Base-by-base conservation (phyloP, 2,888 invertebrate species). In the Dicranocentrus wangi region DNA sequence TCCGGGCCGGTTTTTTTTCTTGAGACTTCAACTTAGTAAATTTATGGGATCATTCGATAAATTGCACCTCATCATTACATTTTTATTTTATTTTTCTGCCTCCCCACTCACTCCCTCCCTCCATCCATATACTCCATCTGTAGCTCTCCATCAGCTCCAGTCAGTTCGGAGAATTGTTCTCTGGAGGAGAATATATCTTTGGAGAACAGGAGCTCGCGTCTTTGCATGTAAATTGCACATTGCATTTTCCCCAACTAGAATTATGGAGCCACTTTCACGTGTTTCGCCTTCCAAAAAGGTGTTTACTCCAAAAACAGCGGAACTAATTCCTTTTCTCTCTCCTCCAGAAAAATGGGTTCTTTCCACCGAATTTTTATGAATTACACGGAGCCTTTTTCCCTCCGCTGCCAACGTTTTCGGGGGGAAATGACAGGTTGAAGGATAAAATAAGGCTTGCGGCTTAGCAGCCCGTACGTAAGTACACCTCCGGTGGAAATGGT, bases 141-240 rank as follows among this genome's bases (percentile, higher is more conserved):
- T 47, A 39, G 5, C 5, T 47, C 3, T n/a, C 47, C 47, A 10
- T 5, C 2, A 47, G 15, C 5, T 10, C 15, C 3, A 32, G 32
- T 32, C 32, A n/a, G n/a, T n/a, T 32, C 10, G 3, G 8, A 15
- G 21, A 21, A 55, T 55, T 55, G 55, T 55, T 55, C 55, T 55
- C 55, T 7, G 21, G 55, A 55, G 55, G 55, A 23, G 3, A 15
- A 55, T 19, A 21, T 15, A 55, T 55, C n/a, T 55, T 55, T 15
- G 55, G 3, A 23, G 55, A 8, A 7, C 5, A 21, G 8, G 23
- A 19, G n/a, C 3, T 7, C 5, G 19, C 8, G 19, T 23, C 55
- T 55, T 55, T 55, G 55, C 55, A 55, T 55, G 55, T 55, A 55
- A 55, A 55, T 55, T 55, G 55, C 55, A 21, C 10, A 5, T 21